These are phyloP conservation scores for Cliona cf. orientalis DNA, from an alignment of 37 sponge, comb jelly and placozoan genomes.

Conservation along the genomic window DNA sequence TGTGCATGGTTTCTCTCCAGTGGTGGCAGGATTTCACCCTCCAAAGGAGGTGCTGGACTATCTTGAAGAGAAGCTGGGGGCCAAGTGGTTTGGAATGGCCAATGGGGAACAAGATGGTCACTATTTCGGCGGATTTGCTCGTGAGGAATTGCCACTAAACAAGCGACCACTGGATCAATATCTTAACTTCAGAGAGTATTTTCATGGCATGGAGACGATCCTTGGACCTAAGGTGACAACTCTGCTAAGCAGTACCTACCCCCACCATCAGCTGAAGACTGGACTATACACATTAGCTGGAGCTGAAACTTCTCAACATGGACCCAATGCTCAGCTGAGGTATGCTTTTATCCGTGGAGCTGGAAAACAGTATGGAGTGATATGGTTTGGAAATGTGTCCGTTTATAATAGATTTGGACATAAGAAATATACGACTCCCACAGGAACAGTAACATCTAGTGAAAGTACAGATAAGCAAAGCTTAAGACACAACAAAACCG, in stretches of 20 bases:
- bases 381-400: conserved; percentile 72
- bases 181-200: conserved; percentile 54
- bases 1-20: conserved; percentile 51
- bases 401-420: conserved; percentile 62
- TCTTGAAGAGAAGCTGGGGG: conserved; percentile 24
- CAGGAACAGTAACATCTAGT: neutral
- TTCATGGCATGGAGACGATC: conserved; percentile 51
- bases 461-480: neutral
- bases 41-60: conserved; percentile 43
- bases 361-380: conserved; percentile 66
- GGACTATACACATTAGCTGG: conserved; percentile 58
- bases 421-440: conserved; percentile 22
- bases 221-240: conserved; percentile 56
- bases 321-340: conserved; percentile 59
- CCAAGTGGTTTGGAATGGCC: conserved; percentile 52
- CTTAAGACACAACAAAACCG: neutral
- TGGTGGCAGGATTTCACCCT: conserved; percentile 30
- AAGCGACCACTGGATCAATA: conserved; percentile 24
- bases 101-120: conserved; percentile 65
- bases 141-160: conserved; percentile 35
- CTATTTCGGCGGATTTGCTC: conserved; percentile 42
- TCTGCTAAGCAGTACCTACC: conserved; percentile 40
- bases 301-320: conserved; percentile 55
- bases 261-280: conserved; percentile 56
- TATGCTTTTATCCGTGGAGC: conserved; percentile 68